A percentile compares a stretch with the other conserved stretches of the same genome.
Evolutionary conservation across 2,888 invertebrate species (phyloP).

Genomic region (Sarcophaga subvicina): DNA sequence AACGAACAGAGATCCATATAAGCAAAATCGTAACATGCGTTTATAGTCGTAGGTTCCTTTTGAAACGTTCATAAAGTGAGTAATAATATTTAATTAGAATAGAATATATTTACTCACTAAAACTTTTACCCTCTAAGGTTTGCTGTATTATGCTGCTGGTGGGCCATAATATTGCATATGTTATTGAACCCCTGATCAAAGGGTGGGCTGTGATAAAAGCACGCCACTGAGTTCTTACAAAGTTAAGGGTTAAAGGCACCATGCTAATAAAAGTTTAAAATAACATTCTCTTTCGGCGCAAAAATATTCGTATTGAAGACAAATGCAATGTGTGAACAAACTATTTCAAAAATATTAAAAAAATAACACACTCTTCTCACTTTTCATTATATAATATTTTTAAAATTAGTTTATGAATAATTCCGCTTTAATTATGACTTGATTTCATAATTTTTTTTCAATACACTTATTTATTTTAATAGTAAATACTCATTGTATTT

Average conservation of each 20-base stretch:
- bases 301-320: neutral
- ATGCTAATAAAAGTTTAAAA: slow-evolving; percentile 13
- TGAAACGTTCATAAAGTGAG: slow-evolving; percentile 25
- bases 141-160: slow-evolving; percentile 88
- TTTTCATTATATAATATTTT: no score
- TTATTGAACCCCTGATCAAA: slow-evolving; percentile 84
- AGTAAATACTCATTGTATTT: neutral
- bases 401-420: no score
- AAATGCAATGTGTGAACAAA: slow-evolving; percentile 37
- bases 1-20: slow-evolving; percentile 90
- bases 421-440: no score
- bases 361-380: no score
- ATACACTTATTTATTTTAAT: neutral
- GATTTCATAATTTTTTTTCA: neutral
- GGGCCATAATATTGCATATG: slow-evolving; percentile 88
- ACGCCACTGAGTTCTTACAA: slow-evolving; percentile 70
- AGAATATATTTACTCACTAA: slow-evolving; percentile 82
- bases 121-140: slow-evolving; percentile 85
- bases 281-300: neutral
- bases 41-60: slow-evolving; percentile 85
- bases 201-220: slow-evolving; percentile 76
- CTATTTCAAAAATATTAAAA: no score
- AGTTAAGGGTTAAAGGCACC: slow-evolving; percentile 63
- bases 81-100: neutral
- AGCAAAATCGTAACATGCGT: slow-evolving; percentile 87